A percentile compares a stretch with the other conserved stretches of the same genome.
Conservation (phyloP, 2,888 invertebrate genomes). For the Cetonia aurata region DNA sequence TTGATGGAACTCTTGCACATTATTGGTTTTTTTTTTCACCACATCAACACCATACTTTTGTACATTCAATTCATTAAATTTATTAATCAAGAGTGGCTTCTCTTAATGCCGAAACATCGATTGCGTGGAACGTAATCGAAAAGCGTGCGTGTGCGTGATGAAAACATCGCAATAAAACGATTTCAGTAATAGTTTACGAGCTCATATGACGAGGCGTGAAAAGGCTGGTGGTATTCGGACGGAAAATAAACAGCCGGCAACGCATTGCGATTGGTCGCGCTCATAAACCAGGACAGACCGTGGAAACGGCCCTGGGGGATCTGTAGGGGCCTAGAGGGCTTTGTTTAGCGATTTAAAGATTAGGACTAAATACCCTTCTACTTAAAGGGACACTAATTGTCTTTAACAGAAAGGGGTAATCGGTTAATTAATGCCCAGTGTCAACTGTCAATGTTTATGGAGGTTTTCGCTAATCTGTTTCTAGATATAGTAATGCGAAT, state of each 20-base stretch:
- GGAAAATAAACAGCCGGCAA: neutral
- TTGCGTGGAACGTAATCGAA: no score
- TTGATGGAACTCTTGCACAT: no score
- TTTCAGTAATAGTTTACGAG: neutral
- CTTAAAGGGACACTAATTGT: slow-evolving; percentile 22
- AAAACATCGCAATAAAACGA: neutral
- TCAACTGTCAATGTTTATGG: no score
- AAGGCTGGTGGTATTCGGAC: neutral
- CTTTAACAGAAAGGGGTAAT: neutral
- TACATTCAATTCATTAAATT: no score
- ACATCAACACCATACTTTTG: no score
- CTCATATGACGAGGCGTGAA: slow-evolving; percentile 4
- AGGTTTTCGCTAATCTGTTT: no score
- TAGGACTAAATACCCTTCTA: slow-evolving; percentile 23
- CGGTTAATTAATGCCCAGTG: no score
- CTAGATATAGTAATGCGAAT: no score
- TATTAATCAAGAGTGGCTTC: no score
- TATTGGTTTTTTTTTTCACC: no score
- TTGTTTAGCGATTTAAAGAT: slow-evolving; percentile 28
- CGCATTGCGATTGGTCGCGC: slow-evolving; percentile 6
- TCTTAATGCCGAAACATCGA: no score
- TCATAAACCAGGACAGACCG: slow-evolving; percentile 14
- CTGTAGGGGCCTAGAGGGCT: slow-evolving; percentile 9
- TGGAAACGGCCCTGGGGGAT: slow-evolving; percentile 13
- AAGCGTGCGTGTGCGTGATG: no score